Conservation (phyloP, 2,113 vertebrate genomes). For the Parus major region DNA sequence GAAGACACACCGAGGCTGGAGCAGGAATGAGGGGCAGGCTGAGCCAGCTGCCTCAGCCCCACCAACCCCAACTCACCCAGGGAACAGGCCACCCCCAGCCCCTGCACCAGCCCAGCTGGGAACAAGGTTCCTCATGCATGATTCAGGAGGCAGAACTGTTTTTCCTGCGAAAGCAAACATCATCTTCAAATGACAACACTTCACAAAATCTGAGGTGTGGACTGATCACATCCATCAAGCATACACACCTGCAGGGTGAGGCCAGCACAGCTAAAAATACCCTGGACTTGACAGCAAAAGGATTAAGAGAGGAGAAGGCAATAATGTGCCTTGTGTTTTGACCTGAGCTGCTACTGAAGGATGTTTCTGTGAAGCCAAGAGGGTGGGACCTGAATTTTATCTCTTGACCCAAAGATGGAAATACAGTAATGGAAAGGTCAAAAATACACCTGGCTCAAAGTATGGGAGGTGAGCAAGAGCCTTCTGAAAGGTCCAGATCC, state of each 20-base stretch:
- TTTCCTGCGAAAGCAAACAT: not conserved
- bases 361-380: not conserved
- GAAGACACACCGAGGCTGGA: not conserved
- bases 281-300: not conserved
- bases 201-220: not conserved
- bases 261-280: not conserved
- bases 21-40: not conserved
- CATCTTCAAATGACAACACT: not conserved
- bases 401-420: not conserved
- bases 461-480: not conserved
- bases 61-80: not conserved
- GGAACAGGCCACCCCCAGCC: not conserved
- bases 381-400: not conserved
- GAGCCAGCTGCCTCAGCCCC: not conserved
- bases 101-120: not conserved
- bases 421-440: not conserved
- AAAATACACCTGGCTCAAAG: not conserved
- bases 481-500: not conserved
- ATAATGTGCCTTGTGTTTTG: not conserved
- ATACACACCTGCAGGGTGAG: not conserved
- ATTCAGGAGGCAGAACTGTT: not conserved
- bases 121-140: not conserved
- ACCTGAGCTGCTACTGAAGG: not conserved
- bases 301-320: conserved; percentile 7
- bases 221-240: not conserved